Evolutionary conservation across 2,797 vertebrate genomes (phyloP), one percentile per base, ranked within the genome.

Genomic region (Brachyalestes nurse): DNA sequence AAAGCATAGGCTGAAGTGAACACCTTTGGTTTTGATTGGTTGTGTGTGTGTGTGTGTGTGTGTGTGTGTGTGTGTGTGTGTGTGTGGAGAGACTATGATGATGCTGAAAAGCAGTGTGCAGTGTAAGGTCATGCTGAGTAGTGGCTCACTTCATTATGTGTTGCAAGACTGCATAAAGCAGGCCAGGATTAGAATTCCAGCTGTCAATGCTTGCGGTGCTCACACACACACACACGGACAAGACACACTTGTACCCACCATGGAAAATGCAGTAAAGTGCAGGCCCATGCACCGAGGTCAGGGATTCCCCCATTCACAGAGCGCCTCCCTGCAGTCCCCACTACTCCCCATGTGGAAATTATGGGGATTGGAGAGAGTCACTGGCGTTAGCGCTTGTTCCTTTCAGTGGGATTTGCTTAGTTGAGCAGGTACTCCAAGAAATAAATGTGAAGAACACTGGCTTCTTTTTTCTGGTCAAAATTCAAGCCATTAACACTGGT

Each of bases 161-260:
- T 87, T 87, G 85, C 88, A 91, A 91, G 87, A 92, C 88, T 92
- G 90, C 85, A 92, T 93, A 89, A 93, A 93, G 91, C 88, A 86
- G 85, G 79, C 80, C 83, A 86, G 92, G 91, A 94, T 90, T 90
- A 86, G 88, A 94, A 93, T 87, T 90, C 90, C 93, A 94, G 93
- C 92, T 94, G 93, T 85, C 86, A 4, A 51, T 77, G 69, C 72
- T 73, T 75, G 72, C 57, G 53, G 75, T 72, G 25, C 64, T 21
- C 70, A 72, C 72, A 60, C 64, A 77, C 73, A 80, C 80, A 82
- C 81, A 77, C 78, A 78, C 60, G 13, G 25, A 64, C 28, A 64
- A 72, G 40, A 72, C 57, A 80, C 34, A 72, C 72, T 34, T 57
- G 34, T 58, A 76, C n/a, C 55, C 64, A 71, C 25, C 65, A 40